Evolutionary conservation across 1,140 invertebrate species (phyloP).

Genomic region (Maconellicoccus hirsutus): DNA sequence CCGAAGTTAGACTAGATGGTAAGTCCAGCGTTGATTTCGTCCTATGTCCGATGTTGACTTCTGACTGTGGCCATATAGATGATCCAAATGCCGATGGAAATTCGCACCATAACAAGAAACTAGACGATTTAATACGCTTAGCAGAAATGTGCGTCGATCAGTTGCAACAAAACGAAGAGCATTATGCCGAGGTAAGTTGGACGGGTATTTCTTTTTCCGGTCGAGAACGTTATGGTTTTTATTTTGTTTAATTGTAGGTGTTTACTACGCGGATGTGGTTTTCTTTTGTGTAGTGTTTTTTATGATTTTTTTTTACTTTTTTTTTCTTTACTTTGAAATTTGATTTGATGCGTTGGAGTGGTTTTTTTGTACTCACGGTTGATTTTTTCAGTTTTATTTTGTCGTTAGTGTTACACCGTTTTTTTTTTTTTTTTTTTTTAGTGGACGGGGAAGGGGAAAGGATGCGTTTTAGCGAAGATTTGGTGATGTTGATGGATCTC

Average conservation of each 20-base stretch:
- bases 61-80: conserved; percentile 41
- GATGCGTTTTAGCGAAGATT: no score
- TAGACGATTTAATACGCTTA: conserved; percentile 93
- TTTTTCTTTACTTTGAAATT: not conserved
- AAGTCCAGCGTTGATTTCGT: conserved; percentile 26
- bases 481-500: no score
- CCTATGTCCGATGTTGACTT: not conserved
- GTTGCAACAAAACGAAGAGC: conserved; percentile 97
- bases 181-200: conserved; percentile 91
- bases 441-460: no score
- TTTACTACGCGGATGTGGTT: not conserved
- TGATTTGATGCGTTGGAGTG: conserved; percentile 22
- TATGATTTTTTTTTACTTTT: not conserved
- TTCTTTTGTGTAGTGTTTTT: not conserved
- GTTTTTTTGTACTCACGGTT: not conserved
- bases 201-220: not conserved
- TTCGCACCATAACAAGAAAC: conserved; percentile 71
- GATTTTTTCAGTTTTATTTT: not conserved
- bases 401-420: not conserved
- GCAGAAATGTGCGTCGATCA: conserved; percentile 97
- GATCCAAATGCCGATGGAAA: conserved; percentile 70
- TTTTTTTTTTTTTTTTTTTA: not conserved
- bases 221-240: no score
- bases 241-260: no score
- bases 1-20: conserved; percentile 97